Conservation (phyloP, 2,113 vertebrate species). For the Alces alces region DNA sequence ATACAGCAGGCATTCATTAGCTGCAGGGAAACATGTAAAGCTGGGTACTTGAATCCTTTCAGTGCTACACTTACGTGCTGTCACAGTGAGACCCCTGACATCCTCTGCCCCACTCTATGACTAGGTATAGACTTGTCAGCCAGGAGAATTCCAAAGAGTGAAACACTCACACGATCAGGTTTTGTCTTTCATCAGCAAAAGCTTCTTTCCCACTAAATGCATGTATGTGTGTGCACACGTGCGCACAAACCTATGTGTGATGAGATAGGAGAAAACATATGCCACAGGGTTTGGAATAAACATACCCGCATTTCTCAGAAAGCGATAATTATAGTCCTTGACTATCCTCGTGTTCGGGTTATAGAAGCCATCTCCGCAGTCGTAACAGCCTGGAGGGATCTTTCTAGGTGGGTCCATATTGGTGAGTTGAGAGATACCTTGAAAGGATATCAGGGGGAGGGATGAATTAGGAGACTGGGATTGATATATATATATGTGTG, state of each 20-base stretch:
- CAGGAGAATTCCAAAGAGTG: background rate
- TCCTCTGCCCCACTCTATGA: background rate
- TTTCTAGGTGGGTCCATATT: conserved; percentile 84
- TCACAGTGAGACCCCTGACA: background rate
- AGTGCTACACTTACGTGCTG: rapidly evolving
- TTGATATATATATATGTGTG: rapidly evolving
- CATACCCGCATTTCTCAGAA: conserved; percentile 93
- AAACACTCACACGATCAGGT: background rate
- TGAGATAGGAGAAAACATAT: background rate
- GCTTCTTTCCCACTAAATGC: background rate
- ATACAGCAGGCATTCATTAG: background rate
- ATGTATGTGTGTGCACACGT: rapidly evolving
- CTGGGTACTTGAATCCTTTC: background rate
- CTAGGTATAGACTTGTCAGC: background rate
- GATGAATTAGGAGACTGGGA: background rate
- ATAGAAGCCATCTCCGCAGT: conserved; percentile 96
- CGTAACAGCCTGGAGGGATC: conserved; percentile 90
- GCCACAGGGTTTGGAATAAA: rapidly evolving
- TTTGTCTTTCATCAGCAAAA: background rate
- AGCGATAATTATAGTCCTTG: conserved; percentile 81
- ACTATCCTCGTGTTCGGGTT: conserved; percentile 85
- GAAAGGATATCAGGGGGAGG: background rate
- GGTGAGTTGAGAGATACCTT: conserved; percentile 90
- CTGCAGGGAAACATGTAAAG: background rate
- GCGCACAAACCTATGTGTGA: rapidly evolving